Base-by-base conservation (phyloP, 2,113 vertebrate species). In the Nothocercus nigrocapillus region DNA sequence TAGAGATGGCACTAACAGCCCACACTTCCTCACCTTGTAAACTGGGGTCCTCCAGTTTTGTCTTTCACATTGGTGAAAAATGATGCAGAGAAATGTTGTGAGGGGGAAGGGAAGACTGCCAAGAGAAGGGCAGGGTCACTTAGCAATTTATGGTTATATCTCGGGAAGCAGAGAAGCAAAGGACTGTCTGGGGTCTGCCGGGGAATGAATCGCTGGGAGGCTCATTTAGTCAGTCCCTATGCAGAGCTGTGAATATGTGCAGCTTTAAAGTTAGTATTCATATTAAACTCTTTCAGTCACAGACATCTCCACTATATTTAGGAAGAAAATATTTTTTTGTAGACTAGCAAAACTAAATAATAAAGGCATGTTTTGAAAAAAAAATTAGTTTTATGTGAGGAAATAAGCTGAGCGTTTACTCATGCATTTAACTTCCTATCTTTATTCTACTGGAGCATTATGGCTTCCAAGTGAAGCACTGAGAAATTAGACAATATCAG, bases 261-360 rank as follows among this genome's bases (percentile, higher is more conserved):
- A n/a, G 30, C 66, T 47, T 30, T 25, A 10, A 0, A 1, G 61
- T 21, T 86, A 30, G 8, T 74, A 28, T 70, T 69, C 0, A 0
- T 13, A 74, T 40, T 4, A 45, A 74, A 58, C 24, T 79, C 56
- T 30, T 94, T 22, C 25, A 12, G 47, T 5, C 17, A 32, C 30
- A 77, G 40, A 88, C 44, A 20, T 69, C 34, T 42, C 54, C 10
- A 66, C 27, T 53, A 32, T 1, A 1, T 56, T 62, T n/a, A 58
- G 30, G 56, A 86, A 44, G 1, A 42, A 88, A 59, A 44, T 8
- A 8, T 51, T 88, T 74, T 74, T 11, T 27, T 28, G 40, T 62
- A 75, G 36, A 49, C 13, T 51, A 51, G 8, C 45, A 67, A 70
- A 63, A 81, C 2, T 10, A 51, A 79, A 76, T 27, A 86, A 83